These are phyloP conservation scores for Lepidocyrtinus sp. DNA, from an alignment of 2,888 invertebrate genomes.

Conservation along the genomic window DNA sequence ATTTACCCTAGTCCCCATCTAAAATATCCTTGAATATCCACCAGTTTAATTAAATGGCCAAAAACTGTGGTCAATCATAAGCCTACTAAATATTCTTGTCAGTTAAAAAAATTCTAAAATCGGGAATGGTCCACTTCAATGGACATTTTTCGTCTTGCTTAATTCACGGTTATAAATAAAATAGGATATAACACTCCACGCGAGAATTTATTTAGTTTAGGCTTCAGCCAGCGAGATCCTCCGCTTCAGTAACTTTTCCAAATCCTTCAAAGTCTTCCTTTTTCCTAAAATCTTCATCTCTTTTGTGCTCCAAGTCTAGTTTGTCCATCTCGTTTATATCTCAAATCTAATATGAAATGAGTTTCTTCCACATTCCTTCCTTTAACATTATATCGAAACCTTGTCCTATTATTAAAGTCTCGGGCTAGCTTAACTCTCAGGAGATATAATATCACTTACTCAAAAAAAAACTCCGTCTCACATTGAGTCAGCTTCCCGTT, in stretches of 20 bases:
- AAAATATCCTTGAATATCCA: no score
- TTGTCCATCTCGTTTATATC: slow-evolving; percentile 48
- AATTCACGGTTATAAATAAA: background rate
- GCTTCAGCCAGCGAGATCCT: slow-evolving; percentile 12
- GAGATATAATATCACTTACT: slow-evolving; percentile 57
- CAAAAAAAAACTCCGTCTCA: no score
- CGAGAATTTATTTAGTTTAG: background rate
- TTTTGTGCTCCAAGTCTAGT: slow-evolving; percentile 48
- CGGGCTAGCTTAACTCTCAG: slow-evolving; percentile 44
- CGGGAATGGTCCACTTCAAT: background rate
- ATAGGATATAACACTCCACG: background rate
- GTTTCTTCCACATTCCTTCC: background rate
- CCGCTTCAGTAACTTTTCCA: slow-evolving; percentile 42
- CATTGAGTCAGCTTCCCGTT: no score
- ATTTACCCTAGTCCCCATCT: no score
- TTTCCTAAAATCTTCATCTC: slow-evolving; percentile 46
- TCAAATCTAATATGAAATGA: slow-evolving; percentile 31
- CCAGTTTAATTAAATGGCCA: no score
- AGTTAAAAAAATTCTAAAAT: background rate
- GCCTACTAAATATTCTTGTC: background rate
- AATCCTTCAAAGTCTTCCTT: slow-evolving; percentile 35
- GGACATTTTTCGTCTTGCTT: background rate
- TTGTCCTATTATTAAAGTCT: slow-evolving; percentile 48
- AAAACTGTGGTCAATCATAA: background rate
- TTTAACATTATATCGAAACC: slow-evolving; percentile 16